phyloP scores from a whole-genome alignment of 2,888 invertebrate genomes.

The Nezara viridula region DNA sequence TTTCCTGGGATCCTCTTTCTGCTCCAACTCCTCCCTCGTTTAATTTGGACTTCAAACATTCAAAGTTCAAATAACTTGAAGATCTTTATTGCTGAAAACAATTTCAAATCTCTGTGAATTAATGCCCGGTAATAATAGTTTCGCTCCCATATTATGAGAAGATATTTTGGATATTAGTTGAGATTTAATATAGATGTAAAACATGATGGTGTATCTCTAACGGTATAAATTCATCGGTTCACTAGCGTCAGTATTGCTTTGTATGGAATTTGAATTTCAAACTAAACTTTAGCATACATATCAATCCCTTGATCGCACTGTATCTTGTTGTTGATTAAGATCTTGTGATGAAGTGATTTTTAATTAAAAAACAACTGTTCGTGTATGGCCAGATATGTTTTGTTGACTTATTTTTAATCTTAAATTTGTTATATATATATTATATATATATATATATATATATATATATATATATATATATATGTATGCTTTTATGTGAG shows the following conservation, averaged over 20 bases:
- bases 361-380: too few relatives aligned
- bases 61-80: background rate
- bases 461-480: too few relatives aligned
- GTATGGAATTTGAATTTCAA: constrained; percentile 6
- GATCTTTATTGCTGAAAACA: background rate
- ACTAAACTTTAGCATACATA: background rate
- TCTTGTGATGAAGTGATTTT: background rate
- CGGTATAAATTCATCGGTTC: background rate
- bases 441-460: too few relatives aligned
- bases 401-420: too few relatives aligned
- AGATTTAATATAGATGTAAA: constrained; percentile 16
- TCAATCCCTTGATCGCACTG: background rate
- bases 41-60: constrained; percentile 7
- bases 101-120: background rate
- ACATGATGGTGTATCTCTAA: background rate
- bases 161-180: background rate
- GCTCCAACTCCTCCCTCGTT: background rate
- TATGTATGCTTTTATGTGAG: too few relatives aligned
- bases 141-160: background rate
- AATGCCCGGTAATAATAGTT: background rate
- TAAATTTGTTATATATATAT: too few relatives aligned
- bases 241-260: background rate
- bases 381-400: too few relatives aligned
- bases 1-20: background rate
- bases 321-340: background rate